Conservation (phyloP, 2,113 vertebrate genomes). For the Nibea albiflora region DNA sequence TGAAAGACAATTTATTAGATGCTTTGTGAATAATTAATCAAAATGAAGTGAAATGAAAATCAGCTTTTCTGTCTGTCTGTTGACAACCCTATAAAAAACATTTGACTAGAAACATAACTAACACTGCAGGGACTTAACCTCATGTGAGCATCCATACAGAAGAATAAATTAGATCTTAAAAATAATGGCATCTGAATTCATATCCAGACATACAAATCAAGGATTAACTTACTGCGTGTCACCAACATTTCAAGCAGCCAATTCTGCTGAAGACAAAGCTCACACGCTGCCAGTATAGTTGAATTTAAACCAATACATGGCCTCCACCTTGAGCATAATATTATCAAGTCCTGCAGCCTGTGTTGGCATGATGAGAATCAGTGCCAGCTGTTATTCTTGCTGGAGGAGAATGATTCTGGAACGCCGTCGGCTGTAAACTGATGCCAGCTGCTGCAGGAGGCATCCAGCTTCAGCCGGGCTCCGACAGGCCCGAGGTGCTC, state of each 20-base stretch:
- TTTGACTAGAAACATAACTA: background rate
- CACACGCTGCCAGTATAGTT: background rate
- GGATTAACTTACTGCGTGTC: background rate
- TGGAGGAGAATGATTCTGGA: constrained; percentile 53
- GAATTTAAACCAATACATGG: constrained; percentile 29
- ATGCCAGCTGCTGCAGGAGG: constrained; percentile 57
- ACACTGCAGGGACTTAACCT: background rate
- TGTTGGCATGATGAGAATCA: constrained; percentile 41
- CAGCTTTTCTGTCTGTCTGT: no score
- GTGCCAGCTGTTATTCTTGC: constrained; percentile 64
- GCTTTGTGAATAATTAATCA: no score
- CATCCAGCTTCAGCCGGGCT: constrained; percentile 20
- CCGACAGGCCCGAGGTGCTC: constrained; percentile 44
- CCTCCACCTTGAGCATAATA: constrained; percentile 57
- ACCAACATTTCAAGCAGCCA: constrained; percentile 17
- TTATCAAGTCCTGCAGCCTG: constrained; percentile 55
- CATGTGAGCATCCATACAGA: background rate
- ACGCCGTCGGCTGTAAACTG: constrained; percentile 29
- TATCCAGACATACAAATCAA: constrained; percentile 17
- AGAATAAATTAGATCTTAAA: constrained; percentile 12
- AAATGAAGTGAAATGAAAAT: no score
- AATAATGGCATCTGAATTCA: constrained; percentile 2
- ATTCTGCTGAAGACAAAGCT: constrained; percentile 8
- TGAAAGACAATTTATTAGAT: no score
- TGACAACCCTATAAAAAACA: no score